These are phyloP conservation scores for Heliconius hortense DNA, from an alignment of 2,888 invertebrate species.

Conservation along the genomic window DNA sequence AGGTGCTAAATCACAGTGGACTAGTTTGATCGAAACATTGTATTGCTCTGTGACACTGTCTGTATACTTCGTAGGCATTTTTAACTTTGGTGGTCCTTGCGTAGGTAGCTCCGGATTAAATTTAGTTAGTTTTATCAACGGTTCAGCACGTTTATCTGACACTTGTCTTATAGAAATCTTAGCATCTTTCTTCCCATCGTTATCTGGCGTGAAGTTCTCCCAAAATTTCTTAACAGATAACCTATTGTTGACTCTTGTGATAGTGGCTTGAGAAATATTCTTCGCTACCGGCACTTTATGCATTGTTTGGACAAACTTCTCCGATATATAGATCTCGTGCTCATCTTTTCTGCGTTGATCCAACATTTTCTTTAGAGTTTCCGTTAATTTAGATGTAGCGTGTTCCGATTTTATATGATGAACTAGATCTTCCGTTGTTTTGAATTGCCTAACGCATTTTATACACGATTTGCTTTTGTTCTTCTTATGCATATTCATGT, in stretches of 20 bases:
- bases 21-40: slow-evolving; percentile 52
- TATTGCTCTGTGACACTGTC: slow-evolving; percentile 43
- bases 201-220: slow-evolving; percentile 67
- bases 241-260: slow-evolving; percentile 49
- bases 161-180: slow-evolving; percentile 51
- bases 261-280: slow-evolving; percentile 46
- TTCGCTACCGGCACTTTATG: slow-evolving; percentile 50
- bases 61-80: slow-evolving; percentile 61
- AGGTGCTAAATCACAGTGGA: slow-evolving; percentile 40
- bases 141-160: slow-evolving; percentile 34
- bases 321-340: slow-evolving; percentile 38
- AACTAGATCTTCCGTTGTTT: slow-evolving; percentile 52
- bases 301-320: slow-evolving; percentile 55
- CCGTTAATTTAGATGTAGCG: slow-evolving; percentile 60
- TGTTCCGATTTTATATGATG: slow-evolving; percentile 58
- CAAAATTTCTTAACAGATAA: slow-evolving; percentile 67
- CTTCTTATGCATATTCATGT: slow-evolving; percentile 60
- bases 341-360: slow-evolving; percentile 55
- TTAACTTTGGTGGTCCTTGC: slow-evolving; percentile 41
- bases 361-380: slow-evolving; percentile 63
- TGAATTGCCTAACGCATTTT: slow-evolving; percentile 60
- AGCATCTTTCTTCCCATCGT: slow-evolving; percentile 40
- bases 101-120: slow-evolving; percentile 45
- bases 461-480: slow-evolving; percentile 59
- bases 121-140: slow-evolving; percentile 59